These are phyloP conservation scores for Chaenogobius annularis DNA, from an alignment of 2,113 vertebrate species.

Conservation along the genomic window DNA sequence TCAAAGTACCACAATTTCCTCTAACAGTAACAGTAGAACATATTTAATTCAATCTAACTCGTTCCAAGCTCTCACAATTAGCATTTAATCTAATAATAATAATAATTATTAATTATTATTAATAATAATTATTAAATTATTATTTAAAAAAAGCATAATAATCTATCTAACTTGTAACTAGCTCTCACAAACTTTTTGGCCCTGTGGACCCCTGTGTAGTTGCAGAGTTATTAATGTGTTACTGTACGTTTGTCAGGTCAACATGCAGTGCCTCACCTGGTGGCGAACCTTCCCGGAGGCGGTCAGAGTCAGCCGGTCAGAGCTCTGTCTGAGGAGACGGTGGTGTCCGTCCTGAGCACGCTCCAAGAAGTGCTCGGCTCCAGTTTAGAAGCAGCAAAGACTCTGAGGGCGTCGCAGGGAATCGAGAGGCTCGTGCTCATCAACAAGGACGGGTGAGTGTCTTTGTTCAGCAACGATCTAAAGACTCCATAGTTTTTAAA, in stretches of 20 bases:
- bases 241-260: slow-evolving; percentile 75
- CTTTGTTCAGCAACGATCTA: not conserved
- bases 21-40: too few relatives aligned
- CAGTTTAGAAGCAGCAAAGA: slow-evolving; percentile 90
- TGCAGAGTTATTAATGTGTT: not conserved
- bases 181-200: too few relatives aligned
- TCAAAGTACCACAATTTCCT: too few relatives aligned
- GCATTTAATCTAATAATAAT: too few relatives aligned
- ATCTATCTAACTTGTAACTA: too few relatives aligned
- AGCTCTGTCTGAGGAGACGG: slow-evolving; percentile 85
- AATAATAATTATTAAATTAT: too few relatives aligned
- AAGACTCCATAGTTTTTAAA: not conserved
- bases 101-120: too few relatives aligned
- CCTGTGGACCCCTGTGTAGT: not conserved
- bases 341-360: slow-evolving; percentile 89
- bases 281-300: slow-evolving; percentile 86
- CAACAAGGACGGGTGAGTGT: slow-evolving; percentile 87
- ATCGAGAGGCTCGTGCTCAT: slow-evolving; percentile 94
- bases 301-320: slow-evolving; percentile 85
- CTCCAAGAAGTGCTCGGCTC: slow-evolving; percentile 90
- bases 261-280: slow-evolving; percentile 87
- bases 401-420: slow-evolving; percentile 87
- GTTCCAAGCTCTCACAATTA: too few relatives aligned
- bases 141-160: too few relatives aligned
- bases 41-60: too few relatives aligned